A percentile compares a stretch with the other conserved stretches of the same genome.
Evolutionary conservation across 2,797 vertebrate genomes (phyloP).

Genomic region (Sitta carolinensis): DNA sequence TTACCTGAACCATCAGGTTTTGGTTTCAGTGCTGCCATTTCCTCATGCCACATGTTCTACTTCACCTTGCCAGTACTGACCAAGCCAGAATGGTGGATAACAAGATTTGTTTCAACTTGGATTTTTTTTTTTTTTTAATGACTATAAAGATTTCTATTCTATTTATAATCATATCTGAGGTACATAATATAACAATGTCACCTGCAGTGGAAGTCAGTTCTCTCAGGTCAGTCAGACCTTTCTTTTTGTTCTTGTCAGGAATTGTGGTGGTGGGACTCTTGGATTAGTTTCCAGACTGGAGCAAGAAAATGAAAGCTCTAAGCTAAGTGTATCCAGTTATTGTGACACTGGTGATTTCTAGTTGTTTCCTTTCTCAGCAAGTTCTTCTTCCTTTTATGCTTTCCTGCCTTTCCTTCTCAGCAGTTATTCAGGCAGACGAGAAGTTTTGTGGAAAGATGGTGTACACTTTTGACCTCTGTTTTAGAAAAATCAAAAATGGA

Average conservation of each 20-base stretch:
- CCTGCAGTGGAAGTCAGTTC: conserved; percentile 69
- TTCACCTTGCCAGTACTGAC: conserved; percentile 44
- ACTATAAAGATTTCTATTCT: conserved; percentile 57
- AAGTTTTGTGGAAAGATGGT: neutral
- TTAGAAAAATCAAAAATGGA: neutral
- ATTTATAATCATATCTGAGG: conserved; percentile 67
- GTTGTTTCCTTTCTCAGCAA: conserved; percentile 11
- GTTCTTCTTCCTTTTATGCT: neutral
- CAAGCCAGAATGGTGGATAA: conserved; percentile 13
- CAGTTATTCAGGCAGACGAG: neutral
- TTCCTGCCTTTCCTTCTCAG: neutral
- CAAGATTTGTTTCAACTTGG: conserved; percentile 26
- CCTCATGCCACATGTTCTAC: neutral
- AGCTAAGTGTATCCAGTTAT: conserved; percentile 2
- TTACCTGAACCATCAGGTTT: neutral
- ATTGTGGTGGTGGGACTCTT: neutral
- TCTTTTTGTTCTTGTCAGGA: conserved; percentile 34
- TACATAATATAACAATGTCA: conserved; percentile 58
- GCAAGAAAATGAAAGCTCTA: neutral
- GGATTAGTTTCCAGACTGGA: neutral
- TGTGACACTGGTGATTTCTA: conserved; percentile 33
- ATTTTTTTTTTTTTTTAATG: neutral
- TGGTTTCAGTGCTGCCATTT: conserved; percentile 37
- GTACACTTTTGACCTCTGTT: neutral
- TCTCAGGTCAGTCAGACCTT: conserved; percentile 51